phyloP scores from a whole-genome alignment of 1,140 invertebrate species.

The Lutraria rhynchaena region DNA sequence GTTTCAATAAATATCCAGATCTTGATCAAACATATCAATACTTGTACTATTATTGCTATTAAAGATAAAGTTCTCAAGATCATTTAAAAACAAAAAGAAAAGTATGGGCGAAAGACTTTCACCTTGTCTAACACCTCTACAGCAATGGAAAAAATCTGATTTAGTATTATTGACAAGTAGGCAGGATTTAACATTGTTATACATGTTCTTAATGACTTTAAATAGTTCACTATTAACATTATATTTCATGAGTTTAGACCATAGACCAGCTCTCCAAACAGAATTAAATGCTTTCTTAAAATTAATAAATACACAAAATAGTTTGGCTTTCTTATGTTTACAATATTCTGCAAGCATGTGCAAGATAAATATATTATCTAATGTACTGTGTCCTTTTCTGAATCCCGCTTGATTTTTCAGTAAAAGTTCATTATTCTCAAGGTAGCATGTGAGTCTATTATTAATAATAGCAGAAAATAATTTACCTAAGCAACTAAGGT shows the following conservation, averaged over 20 bases:
- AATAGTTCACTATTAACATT: slow-evolving; percentile 10
- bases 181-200: not conserved
- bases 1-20: slow-evolving; percentile 6
- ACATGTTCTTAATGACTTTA: slow-evolving; percentile 15
- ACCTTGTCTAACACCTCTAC: slow-evolving; percentile 6
- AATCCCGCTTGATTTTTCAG: slow-evolving; percentile 16
- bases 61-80: not conserved
- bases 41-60: not conserved
- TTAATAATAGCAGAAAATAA: slow-evolving; percentile 6
- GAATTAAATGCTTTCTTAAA: slow-evolving; percentile 15
- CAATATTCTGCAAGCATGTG: not conserved
- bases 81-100: slow-evolving; percentile 27
- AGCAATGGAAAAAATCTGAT: slow-evolving; percentile 6
- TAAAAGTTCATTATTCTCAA: too few species aligned
- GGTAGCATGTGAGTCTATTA: not conserved
- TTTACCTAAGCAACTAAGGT: slow-evolving; percentile 30
- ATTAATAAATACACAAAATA: slow-evolving; percentile 1
- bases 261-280: not conserved
- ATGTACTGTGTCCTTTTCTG: not conserved
- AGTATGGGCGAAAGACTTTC: slow-evolving; percentile 33
- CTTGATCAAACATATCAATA: not conserved
- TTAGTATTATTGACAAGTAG: not conserved
- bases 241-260: not conserved
- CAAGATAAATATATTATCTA: slow-evolving; percentile 12
- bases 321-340: not conserved